Conservation (phyloP, 2,888 invertebrate genomes). For the Biston stratarius region DNA sequence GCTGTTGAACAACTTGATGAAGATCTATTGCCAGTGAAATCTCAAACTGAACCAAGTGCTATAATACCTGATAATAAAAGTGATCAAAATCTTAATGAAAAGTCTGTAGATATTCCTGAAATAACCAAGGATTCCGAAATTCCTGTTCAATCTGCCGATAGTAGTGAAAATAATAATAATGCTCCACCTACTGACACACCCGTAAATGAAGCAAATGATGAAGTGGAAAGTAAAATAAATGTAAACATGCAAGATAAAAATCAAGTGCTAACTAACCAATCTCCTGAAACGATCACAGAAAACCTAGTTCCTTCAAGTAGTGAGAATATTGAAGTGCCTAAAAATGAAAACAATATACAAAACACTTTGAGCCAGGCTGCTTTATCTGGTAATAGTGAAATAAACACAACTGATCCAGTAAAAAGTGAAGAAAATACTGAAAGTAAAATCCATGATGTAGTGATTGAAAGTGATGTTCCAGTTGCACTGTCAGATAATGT, state of each 20-base stretch:
- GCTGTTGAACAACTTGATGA: conserved; percentile 30
- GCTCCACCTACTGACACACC: background rate
- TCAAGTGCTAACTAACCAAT: conserved; percentile 23
- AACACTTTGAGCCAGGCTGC: conserved; percentile 50
- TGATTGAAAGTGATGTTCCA: background rate
- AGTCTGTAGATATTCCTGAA: conserved; percentile 3
- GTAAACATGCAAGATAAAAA: conserved; percentile 11
- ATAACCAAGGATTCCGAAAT: conserved; percentile 4
- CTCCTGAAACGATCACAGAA: conserved; percentile 37
- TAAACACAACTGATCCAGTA: conserved; percentile 53
- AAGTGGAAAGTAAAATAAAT: conserved; percentile 28
- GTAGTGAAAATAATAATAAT: conserved; percentile 3
- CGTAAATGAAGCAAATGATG: conserved; percentile 16
- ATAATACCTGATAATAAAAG: conserved; percentile 18
- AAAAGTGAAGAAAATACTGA: conserved; percentile 17
- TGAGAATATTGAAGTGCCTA: conserved; percentile 55
- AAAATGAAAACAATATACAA: conserved; percentile 53
- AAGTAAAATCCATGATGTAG: conserved; percentile 13
- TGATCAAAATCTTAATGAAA: conserved; percentile 14
- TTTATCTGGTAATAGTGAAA: conserved; percentile 53
- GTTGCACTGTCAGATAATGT: conserved; percentile 17
- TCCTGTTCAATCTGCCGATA: background rate
- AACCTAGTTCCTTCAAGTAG: conserved; percentile 46
- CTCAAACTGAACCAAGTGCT: conserved; percentile 11
- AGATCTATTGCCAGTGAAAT: conserved; percentile 7